phyloP scores from a whole-genome alignment of 2,797 vertebrate genomes.

The Xenentodon cancila region DNA sequence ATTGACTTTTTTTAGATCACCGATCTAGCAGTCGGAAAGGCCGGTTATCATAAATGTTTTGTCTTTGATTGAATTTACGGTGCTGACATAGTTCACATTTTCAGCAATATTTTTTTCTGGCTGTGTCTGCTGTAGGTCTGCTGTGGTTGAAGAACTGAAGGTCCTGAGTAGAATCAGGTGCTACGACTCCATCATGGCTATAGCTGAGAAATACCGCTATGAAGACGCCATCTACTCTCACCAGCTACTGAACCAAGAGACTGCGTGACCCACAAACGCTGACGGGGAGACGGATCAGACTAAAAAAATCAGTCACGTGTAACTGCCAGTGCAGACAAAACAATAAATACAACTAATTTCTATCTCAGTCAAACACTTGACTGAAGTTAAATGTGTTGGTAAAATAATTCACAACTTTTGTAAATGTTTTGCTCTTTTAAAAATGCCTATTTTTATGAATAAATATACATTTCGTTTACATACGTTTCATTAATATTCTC shows the following conservation, averaged over 20 bases:
- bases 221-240: conserved; percentile 80
- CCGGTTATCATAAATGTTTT: no score
- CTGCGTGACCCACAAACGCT: conserved; percentile 21
- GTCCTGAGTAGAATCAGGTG: conserved; percentile 86
- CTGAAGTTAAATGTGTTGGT: neutral
- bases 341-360: no score
- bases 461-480: conserved; percentile 52
- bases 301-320: neutral
- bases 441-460: conserved; percentile 58
- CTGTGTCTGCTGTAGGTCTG: conserved; percentile 47
- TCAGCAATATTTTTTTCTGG: neutral
- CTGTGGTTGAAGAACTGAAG: conserved; percentile 80
- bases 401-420: conserved; percentile 7
- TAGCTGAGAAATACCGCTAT: conserved; percentile 84
- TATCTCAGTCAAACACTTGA: no score
- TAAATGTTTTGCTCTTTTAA: conserved; percentile 26
- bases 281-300: neutral
- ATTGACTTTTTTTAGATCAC: no score
- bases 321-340: neutral
- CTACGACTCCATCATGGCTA: conserved; percentile 77
- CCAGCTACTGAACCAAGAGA: conserved; percentile 72
- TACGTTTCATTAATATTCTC: neutral
- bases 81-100: no score
- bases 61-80: no score
- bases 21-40: no score